Evolutionary conservation across 2,797 vertebrate species (phyloP).

Genomic region (Ibycter americanus): DNA sequence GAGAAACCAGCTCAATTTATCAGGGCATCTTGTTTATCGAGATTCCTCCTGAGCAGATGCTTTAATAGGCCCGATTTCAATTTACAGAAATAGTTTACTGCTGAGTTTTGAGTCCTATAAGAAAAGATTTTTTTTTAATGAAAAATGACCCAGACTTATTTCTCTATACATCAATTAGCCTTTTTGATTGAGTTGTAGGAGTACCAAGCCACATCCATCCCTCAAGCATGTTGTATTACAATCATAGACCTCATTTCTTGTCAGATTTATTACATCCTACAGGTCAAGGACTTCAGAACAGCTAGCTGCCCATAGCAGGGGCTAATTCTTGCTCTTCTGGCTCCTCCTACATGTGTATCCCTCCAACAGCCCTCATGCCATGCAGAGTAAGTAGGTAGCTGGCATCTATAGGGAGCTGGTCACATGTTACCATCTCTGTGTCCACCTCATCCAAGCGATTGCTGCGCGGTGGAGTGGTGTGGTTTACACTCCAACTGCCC

Average conservation of each 20-base stretch:
- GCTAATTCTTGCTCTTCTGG: background rate
- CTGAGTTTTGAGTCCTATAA: background rate
- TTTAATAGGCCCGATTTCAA: background rate
- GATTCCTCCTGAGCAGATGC: background rate
- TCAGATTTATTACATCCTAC: background rate
- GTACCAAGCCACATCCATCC: background rate
- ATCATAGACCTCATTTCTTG: background rate
- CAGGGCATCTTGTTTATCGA: background rate
- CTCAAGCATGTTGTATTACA: background rate
- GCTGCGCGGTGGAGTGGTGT: background rate
- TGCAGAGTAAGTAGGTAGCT: background rate
- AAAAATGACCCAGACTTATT: background rate
- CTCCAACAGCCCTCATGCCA: background rate
- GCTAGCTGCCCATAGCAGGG: background rate
- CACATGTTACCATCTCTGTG: background rate
- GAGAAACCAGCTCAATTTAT: background rate
- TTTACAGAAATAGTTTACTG: background rate
- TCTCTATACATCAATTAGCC: background rate
- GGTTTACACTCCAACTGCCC: background rate
- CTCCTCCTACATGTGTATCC: background rate
- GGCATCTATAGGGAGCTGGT: background rate
- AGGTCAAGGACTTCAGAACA: background rate
- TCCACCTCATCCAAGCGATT: accelerated
- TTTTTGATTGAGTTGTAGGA: background rate
- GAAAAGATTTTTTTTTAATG: background rate